These are phyloP conservation scores for Rhagonycha lutea DNA, from an alignment of 2,888 invertebrate species.

Conservation along the genomic window DNA sequence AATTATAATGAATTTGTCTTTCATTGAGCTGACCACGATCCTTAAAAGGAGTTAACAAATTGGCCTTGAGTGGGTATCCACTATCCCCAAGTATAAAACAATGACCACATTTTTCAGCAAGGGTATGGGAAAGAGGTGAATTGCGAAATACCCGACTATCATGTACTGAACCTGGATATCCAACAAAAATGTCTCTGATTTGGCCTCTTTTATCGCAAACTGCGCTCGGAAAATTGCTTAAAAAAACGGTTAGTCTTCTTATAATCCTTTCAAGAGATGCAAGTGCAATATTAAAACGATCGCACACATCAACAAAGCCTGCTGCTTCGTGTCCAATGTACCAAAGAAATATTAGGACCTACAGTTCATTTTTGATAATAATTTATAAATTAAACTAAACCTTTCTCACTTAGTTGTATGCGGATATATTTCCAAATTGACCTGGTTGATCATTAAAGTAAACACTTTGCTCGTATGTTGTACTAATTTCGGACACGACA, in stretches of 20 bases:
- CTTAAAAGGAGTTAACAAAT: slow-evolving; percentile 21
- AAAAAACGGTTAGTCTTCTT: neutral
- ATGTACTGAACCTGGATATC: slow-evolving; percentile 18
- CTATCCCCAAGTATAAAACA: slow-evolving; percentile 16
- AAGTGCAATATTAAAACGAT: neutral
- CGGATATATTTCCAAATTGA: too few relatives aligned
- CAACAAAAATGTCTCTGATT: slow-evolving; percentile 12
- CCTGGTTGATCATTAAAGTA: too few relatives aligned
- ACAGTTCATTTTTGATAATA: too few relatives aligned
- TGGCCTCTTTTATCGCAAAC: slow-evolving; percentile 9
- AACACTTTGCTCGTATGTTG: too few relatives aligned
- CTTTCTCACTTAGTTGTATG: too few relatives aligned
- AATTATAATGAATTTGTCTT: slow-evolving; percentile 17
- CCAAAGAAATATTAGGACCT: neutral
- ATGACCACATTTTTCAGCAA: slow-evolving; percentile 3
- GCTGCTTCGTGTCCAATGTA: neutral
- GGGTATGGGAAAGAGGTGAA: neutral
- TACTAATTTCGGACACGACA: too few relatives aligned
- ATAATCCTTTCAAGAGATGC: neutral
- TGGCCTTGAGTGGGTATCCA: slow-evolving; percentile 12
- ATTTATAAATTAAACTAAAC: too few relatives aligned
- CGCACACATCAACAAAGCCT: neutral
- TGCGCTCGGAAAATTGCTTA: neutral
- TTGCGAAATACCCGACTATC: slow-evolving; percentile 9
- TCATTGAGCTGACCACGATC: slow-evolving; percentile 14